A percentile compares a stretch with the other conserved stretches of the same genome.
Conservation (phyloP, 2,888 invertebrate genomes). For the Keiferia lycopersicella region DNA sequence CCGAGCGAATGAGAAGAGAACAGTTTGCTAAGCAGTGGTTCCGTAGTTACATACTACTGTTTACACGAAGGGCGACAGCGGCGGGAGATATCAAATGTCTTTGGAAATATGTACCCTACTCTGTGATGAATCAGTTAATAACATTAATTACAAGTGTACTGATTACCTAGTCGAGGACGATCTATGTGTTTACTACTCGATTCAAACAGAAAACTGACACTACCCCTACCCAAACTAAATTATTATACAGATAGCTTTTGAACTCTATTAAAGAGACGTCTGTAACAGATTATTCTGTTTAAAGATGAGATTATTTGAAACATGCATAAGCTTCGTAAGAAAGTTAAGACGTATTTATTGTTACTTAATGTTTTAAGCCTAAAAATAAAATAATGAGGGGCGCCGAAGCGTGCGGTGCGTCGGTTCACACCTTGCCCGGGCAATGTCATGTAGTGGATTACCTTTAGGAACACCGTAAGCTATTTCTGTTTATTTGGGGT, state of each 20-base stretch:
- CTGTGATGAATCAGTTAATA: conserved; percentile 3
- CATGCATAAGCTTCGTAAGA: conserved; percentile 42
- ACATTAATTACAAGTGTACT: conserved; percentile 4
- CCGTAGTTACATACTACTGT: not conserved
- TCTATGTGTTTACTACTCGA: not conserved
- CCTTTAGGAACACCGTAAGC: conserved; percentile 51
- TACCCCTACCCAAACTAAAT: not conserved
- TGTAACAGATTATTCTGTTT: not conserved
- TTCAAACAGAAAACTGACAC: not conserved
- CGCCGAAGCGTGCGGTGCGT: conserved; percentile 61
- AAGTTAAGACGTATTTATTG: conserved; percentile 60
- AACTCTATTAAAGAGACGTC: conserved; percentile 1
- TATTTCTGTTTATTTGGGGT: conserved; percentile 60
- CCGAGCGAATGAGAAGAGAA: not conserved
- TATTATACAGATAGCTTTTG: not conserved
- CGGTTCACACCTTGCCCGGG: conserved; percentile 73
- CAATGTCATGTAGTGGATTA: conserved; percentile 71
- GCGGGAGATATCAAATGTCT: conserved; percentile 13
- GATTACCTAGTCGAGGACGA: conserved; percentile 9
- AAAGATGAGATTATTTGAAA: not conserved
- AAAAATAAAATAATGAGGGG: conserved; percentile 70
- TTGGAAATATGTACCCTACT: not conserved
- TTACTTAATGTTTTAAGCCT: conserved; percentile 57
- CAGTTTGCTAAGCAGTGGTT: conserved; percentile 9
- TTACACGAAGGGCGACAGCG: conserved; percentile 4